Conservation (phyloP, 2,797 vertebrate species). For the Enteromius mattozi region DNA sequence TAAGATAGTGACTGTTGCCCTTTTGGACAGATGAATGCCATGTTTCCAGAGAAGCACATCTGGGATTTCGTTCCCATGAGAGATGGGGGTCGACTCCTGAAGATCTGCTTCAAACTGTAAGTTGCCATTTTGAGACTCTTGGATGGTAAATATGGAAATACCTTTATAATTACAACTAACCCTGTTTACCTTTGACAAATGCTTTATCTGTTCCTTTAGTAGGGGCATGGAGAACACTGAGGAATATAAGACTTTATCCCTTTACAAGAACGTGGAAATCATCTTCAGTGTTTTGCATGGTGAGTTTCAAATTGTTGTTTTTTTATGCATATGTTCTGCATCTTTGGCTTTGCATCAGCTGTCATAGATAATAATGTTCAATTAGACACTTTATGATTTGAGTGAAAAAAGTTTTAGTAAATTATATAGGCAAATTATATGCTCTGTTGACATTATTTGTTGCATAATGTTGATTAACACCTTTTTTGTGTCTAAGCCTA, state of each 20-base stretch:
- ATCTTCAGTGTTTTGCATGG: constrained; percentile 84
- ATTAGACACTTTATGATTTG: neutral
- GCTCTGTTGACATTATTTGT: neutral
- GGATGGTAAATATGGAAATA: neutral
- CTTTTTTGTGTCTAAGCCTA: neutral
- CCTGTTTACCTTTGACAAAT: neutral
- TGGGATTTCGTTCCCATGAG: constrained; percentile 75
- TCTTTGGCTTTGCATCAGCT: neutral
- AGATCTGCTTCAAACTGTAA: constrained; percentile 85
- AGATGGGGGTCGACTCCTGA: constrained; percentile 82
- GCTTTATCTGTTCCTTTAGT: constrained; percentile 68
- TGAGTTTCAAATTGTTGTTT: constrained; percentile 69
- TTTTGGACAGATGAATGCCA: constrained; percentile 81
- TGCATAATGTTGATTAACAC: neutral
- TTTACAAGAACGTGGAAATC: constrained; percentile 74
- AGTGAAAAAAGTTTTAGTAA: neutral
- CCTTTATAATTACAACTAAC: neutral
- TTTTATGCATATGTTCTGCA: neutral
- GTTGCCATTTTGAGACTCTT: constrained; percentile 64
- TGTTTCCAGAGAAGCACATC: constrained; percentile 73
- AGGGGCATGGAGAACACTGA: constrained; percentile 73
- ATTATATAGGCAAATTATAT: neutral
- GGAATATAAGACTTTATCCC: constrained; percentile 64
- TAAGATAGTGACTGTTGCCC: neutral
- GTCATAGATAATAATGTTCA: neutral